phyloP scores from a whole-genome alignment of 1,140 invertebrate genomes.

The Danaus melanippus region DNA sequence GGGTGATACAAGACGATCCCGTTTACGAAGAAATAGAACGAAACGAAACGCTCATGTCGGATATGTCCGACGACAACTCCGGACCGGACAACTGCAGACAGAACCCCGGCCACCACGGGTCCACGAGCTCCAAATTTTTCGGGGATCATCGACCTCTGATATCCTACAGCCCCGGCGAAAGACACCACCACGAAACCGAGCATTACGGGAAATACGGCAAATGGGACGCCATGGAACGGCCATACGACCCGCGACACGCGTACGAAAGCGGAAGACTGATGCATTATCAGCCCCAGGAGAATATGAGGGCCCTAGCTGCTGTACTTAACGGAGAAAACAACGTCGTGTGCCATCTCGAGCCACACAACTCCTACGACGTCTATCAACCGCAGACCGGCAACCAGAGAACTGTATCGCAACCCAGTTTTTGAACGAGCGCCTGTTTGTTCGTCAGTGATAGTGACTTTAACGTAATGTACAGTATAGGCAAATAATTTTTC shows the following conservation, averaged over 20 bases:
- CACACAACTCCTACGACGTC: conserved; percentile 70
- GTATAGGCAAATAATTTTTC: conserved; percentile 60
- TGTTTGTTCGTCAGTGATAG: conserved; percentile 17
- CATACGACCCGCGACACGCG: conserved; percentile 55
- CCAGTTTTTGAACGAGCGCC: conserved; percentile 56
- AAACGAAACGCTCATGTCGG: conserved; percentile 80
- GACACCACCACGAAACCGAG: conserved; percentile 70
- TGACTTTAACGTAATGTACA: conserved; percentile 44
- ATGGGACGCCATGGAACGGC: conserved; percentile 75
- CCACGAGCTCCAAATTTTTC: conserved; percentile 80
- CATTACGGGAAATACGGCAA: conserved; percentile 71
- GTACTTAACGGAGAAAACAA: conserved; percentile 85
- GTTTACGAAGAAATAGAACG: conserved; percentile 88
- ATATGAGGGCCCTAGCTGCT: conserved; percentile 79
- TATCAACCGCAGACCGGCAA: conserved; percentile 73
- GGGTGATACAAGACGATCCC: conserved; percentile 78
- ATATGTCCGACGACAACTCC: conserved; percentile 85
- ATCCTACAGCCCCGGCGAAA: conserved; percentile 76
- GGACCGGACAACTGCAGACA: conserved; percentile 81
- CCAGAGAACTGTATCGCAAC: conserved; percentile 73
- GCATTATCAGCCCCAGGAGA: conserved; percentile 68
- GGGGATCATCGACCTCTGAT: conserved; percentile 85
- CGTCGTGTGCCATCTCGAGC: conserved; percentile 86
- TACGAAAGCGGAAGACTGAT: conserved; percentile 65
- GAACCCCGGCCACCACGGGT: conserved; percentile 65